Evolutionary conservation across 1,140 invertebrate species (phyloP), one percentile per base, ranked within the genome.

Genomic region (Campoletis sonorensis): DNA sequence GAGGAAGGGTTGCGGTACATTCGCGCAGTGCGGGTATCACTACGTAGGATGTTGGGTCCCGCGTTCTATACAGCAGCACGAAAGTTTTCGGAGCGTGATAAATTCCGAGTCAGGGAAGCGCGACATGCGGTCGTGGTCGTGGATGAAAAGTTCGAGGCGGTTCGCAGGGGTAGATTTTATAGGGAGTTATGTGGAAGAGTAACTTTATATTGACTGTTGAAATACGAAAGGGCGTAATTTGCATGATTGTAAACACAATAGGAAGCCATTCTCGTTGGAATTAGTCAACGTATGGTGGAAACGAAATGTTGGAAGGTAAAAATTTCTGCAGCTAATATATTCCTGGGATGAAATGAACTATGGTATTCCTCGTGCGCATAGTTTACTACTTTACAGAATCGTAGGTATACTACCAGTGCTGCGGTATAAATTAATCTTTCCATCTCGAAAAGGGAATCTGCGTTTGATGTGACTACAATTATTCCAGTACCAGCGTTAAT

Each of bases 21-120:
- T n/a, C 21, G 61, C 54, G 21, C 5, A 1, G 67, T 11, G 27
- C n/a, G 15, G 30, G 30, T 37, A 70, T 33, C 27, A 18, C n/a
- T 16, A 54, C 26, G 13, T 30, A 77, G 5, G 26, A 77, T 27
- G 16, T 40, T n/a, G 49, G 45, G 23, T 21, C 51, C 3, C 11
- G 40, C 40, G 3, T 45, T 45, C 40, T 49, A 54, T 49, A 37
- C 18, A 40, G 75, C 33, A 18, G 72, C 8, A 61, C 30, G 51
- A 77, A 77, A 77, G 75, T 77, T 77, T 77, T 77, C 54, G 51
- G 75, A 77, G 75, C 75, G 54, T 77, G 75, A 77, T 77, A 64
- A 77, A 77, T 77, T 77, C 30, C 27, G 54, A 75, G 72, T 75
- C 72, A 75, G 45, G 72, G 72, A 75, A 75, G 45, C 72, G 51